Evolutionary conservation across 2,888 invertebrate genomes (phyloP).

Genomic region (Tetheella fluctuosa): DNA sequence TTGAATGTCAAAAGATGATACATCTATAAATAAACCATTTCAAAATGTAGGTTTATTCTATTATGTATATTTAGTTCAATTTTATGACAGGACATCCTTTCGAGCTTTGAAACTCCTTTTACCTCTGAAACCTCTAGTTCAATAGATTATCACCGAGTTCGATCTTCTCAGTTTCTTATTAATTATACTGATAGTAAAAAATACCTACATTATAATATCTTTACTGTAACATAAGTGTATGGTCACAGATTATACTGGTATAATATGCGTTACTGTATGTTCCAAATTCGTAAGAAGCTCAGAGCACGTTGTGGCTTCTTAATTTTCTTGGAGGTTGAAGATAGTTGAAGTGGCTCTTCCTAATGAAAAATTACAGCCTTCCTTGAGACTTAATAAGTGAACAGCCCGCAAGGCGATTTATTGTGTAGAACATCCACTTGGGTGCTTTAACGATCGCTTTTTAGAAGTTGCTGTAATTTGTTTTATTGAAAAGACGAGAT

Average conservation of each 20-base stretch:
- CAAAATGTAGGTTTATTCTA: no score
- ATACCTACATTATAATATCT: no score
- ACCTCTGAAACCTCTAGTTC: no score
- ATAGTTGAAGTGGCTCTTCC: constrained; percentile 37
- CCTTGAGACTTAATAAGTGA: constrained; percentile 45
- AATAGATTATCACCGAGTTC: no score
- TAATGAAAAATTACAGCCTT: constrained; percentile 62
- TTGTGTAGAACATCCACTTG: constrained; percentile 30
- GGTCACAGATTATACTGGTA: background rate
- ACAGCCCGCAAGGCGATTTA: constrained; percentile 27
- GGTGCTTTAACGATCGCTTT: constrained; percentile 29
- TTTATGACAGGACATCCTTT: no score
- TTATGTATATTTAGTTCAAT: no score
- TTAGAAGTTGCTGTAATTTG: constrained; percentile 19
- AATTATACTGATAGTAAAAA: no score
- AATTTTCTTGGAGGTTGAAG: constrained; percentile 33
- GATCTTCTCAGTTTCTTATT: no score
- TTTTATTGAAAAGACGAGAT: constrained; percentile 20
- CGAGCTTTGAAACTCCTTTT: no score
- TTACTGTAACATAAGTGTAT: background rate
- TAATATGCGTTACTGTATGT: background rate
- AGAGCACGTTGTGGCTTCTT: constrained; percentile 30
- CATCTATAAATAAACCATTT: no score
- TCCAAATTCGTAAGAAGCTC: background rate
- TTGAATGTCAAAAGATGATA: no score